Evolutionary conservation across 2,113 vertebrate species (phyloP).

Genomic region (chimpanzee (Pan troglodytes)): NHGRI_mPanTro3-v2.1_pri NC_072419.2:47550501-47551000

Average conservation of each 20-base stretch:
- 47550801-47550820: slow-evolving; percentile 16
- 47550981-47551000: not conserved
- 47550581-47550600: not conserved
- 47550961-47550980: not conserved
- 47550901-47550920: not conserved
- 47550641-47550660: not conserved
- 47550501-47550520: not conserved
- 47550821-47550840: not conserved
- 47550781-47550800: not conserved
- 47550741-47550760: not conserved
- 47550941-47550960: not conserved
- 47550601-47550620: not conserved
- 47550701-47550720: not conserved
- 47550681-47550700: not conserved
- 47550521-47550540: not conserved
- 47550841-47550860: not conserved
- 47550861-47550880: not conserved
- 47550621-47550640: not conserved
- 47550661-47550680: not conserved
- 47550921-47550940: not conserved
- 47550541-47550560: not conserved
- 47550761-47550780: not conserved
- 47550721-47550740: not conserved
- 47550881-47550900: not conserved
- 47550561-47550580: not conserved